Evolutionary conservation across 2,797 vertebrate genomes (phyloP).

Genomic region (Halcyon chelicuti): DNA sequence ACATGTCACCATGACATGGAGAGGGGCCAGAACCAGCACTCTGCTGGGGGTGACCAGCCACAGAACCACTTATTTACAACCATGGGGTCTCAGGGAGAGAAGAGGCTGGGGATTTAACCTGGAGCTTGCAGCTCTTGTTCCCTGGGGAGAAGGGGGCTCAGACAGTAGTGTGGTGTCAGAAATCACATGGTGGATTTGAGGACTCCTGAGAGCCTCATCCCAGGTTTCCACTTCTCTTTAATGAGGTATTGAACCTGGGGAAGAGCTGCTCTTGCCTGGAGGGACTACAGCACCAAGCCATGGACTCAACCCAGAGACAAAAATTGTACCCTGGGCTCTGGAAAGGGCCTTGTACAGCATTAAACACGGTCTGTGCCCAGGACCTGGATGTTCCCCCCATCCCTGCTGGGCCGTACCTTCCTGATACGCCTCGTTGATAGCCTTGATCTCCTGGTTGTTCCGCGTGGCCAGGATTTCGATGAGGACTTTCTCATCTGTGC

Average conservation of each 20-base stretch:
- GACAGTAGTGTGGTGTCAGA: background rate
- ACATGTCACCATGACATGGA: accelerated
- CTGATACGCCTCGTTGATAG: constrained; percentile 89
- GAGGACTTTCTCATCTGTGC: constrained; percentile 92
- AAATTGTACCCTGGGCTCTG: background rate
- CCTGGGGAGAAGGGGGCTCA: background rate
- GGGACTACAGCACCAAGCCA: background rate
- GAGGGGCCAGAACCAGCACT: accelerated
- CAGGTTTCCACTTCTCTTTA: background rate
- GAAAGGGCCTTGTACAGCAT: background rate
- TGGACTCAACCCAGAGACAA: background rate
- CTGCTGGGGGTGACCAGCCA: background rate
- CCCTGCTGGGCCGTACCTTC: constrained; percentile 76
- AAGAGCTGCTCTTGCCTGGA: background rate
- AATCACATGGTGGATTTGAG: background rate
- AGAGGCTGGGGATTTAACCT: background rate
- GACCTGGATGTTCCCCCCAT: accelerated
- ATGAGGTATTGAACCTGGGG: background rate
- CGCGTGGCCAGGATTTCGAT: constrained; percentile 94
- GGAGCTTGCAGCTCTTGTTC: background rate
- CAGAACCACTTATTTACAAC: background rate
- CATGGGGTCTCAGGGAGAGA: background rate
- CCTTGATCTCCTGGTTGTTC: constrained; percentile 88
- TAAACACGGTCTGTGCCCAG: accelerated
- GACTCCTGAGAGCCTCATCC: background rate